Evolutionary conservation across 35 echinoderm and acorn worm genomes (phyloP).

Genomic region (Stichopus chloronotus): DNA sequence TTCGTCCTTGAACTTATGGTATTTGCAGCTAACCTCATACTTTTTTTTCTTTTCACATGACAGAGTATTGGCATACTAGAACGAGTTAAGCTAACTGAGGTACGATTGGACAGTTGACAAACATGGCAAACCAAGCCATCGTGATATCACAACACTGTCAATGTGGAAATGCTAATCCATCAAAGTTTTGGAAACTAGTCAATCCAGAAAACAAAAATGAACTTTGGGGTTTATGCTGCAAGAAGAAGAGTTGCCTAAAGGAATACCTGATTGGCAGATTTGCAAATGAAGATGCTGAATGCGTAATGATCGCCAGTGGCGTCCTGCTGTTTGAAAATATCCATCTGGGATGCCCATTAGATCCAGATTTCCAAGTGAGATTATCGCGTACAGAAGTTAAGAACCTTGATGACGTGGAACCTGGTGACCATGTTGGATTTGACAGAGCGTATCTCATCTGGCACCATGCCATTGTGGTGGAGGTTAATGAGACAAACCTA

Average conservation of each 20-base stretch:
- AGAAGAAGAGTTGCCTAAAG: neutral
- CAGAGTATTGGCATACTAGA: no score
- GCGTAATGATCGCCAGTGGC: neutral
- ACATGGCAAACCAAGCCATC: neutral
- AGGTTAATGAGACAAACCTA: neutral
- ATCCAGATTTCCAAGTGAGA: slow-evolving; percentile 5
- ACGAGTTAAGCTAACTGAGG: no score
- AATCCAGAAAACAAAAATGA: neutral
- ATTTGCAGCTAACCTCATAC: no score
- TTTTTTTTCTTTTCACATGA: no score
- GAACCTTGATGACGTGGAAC: neutral
- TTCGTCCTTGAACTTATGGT: no score
- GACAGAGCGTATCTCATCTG: neutral
- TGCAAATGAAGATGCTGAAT: neutral
- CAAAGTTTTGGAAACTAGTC: neutral
- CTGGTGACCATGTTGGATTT: slow-evolving; percentile 1
- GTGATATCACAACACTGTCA: neutral
- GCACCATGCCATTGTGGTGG: neutral
- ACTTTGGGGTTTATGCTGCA: slow-evolving; percentile 6
- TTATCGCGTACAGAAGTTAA: neutral
- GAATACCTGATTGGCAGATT: neutral
- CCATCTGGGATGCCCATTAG: neutral
- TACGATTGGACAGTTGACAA: neutral
- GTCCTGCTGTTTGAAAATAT: no score
- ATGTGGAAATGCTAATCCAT: neutral